These are phyloP conservation scores for Drepanosiphum platanoidis DNA, from an alignment of 2,888 invertebrate species.

Conservation along the genomic window DNA sequence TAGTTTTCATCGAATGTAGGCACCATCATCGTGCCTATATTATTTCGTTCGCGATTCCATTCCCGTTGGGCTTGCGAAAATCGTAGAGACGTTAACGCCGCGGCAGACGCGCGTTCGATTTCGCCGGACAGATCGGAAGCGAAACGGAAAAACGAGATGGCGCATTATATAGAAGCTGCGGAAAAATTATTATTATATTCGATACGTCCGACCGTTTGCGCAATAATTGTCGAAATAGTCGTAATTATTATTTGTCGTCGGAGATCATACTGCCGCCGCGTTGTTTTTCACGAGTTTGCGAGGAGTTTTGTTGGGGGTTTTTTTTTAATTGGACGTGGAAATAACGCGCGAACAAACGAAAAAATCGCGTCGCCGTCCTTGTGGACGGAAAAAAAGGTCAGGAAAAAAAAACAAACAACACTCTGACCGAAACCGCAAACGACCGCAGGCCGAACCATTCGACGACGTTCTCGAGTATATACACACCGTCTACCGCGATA, in stretches of 20 bases:
- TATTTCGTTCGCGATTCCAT: not conserved
- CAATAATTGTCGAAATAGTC: no score
- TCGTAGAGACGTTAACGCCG: not conserved
- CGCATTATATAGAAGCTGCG: no score
- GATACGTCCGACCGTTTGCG: no score
- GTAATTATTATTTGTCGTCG: not conserved
- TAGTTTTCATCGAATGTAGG: no score
- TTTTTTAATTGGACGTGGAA: constrained; percentile 9
- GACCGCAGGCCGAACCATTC: not conserved
- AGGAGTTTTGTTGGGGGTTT: not conserved
- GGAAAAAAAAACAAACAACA: not conserved
- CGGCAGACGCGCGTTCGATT: no score
- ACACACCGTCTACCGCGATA: no score
- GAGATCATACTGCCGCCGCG: not conserved
- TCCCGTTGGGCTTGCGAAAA: not conserved
- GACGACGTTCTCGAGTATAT: not conserved
- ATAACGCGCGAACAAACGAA: not conserved
- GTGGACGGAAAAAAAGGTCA: not conserved
- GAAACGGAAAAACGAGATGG: no score
- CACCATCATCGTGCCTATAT: no score
- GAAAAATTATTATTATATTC: no score
- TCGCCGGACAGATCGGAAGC: no score
- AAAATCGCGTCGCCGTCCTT: constrained; percentile 7
- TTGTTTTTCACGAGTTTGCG: no score
- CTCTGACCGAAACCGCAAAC: not conserved